These are phyloP conservation scores for Amyelois transitella DNA, from an alignment of 1,140 invertebrate species.

Conservation along the genomic window DNA sequence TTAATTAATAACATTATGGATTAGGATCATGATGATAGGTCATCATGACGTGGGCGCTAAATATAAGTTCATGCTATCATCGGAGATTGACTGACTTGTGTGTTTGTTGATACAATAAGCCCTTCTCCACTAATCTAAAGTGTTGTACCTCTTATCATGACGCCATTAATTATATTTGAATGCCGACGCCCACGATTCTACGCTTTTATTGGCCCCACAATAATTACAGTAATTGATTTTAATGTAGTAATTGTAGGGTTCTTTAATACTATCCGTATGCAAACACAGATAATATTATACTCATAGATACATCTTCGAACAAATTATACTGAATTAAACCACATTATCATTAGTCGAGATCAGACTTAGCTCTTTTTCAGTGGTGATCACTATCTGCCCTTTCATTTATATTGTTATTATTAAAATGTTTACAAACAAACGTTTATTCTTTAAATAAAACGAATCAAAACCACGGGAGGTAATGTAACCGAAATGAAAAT, in stretches of 20 bases:
- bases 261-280: constrained; percentile 34
- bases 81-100: too few relatives aligned
- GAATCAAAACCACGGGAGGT: neutral
- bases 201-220: constrained; percentile 27
- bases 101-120: constrained; percentile 37
- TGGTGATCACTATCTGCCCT: constrained; percentile 1
- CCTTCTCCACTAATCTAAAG: constrained; percentile 62
- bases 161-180: constrained; percentile 58
- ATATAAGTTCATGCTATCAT: too few relatives aligned
- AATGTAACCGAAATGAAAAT: neutral
- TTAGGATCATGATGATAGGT: too few relatives aligned
- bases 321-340: neutral
- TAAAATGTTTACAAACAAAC: neutral
- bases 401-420: neutral
- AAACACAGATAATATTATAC: constrained; percentile 55
- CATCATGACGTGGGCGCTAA: too few relatives aligned
- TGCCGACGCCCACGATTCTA: constrained; percentile 41
- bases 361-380: neutral
- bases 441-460: neutral
- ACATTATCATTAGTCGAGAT: neutral
- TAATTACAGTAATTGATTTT: constrained; percentile 70
- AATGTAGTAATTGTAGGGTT: constrained; percentile 58
- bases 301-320: constrained; percentile 10
- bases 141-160: constrained; percentile 57
- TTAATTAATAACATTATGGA: too few relatives aligned